Evolutionary conservation across 1,140 invertebrate genomes (phyloP), one percentile per base, ranked within the genome.

Genomic region (Diorhabda sublineata): DNA sequence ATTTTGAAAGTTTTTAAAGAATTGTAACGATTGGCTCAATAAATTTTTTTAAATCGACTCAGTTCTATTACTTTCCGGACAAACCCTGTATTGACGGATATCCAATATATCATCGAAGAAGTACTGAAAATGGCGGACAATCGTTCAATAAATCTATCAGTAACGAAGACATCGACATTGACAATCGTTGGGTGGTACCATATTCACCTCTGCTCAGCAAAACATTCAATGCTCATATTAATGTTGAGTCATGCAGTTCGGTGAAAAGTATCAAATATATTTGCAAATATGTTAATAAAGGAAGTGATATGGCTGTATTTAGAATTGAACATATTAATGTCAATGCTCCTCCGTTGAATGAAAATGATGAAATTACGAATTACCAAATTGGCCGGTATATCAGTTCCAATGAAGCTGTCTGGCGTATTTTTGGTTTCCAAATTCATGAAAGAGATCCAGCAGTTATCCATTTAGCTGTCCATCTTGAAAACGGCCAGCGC

Each of bases 251-350:
- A 67, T 82, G 78, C 68, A 75, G 77, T 73, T 81, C 76, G 0
- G 75, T 81, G 2, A 76, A 80, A 61, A 70, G 72, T 2, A 78
- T 78, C 5, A 84, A 83, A 76, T 84, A 83, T 67, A 77, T 84
- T 56, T 84, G 78, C 64, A 83, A 83, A 73, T 83, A 82, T 76
- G 74, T 84, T 9, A 78, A 81, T 64, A 82, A 83, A 77, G 82
- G 80, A 3, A 72, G 79, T 74, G 64, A 62, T 11, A n/a, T 26
- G 61, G 61, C 61, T 5, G 42, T 62, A 6, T 62, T 62, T n/a
- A 3, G 4, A 6, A 6, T 62, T n/a, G 67, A 72, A 76, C 11
- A 82, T 68, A 75, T 80, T 8, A 82, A 83, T 68, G 78, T 83
- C 66, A 61, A 66, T 63, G 68, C 61, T 69, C 70, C 67, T 67